Base-by-base conservation (phyloP, 2,888 invertebrate species). In the Machimus atricapillus region DNA sequence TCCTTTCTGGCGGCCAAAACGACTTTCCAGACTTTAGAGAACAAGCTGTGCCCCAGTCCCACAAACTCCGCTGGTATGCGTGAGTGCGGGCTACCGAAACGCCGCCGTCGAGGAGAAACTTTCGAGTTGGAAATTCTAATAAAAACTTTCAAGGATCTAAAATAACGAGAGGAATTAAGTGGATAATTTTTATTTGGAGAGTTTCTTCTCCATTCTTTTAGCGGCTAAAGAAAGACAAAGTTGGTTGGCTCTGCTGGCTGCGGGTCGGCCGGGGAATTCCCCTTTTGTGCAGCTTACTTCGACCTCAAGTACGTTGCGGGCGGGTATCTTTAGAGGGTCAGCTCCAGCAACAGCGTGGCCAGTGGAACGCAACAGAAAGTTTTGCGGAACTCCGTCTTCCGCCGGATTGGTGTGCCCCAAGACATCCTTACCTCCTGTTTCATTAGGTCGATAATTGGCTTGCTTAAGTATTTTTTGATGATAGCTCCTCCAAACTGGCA, bases 381-480 rank as follows among this genome's bases (percentile, higher is more conserved):
- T 83, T 83, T 66, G 40, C 37, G 66, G 82, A 66, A 19, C 40
- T 66, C 37, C 37, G 66, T 87, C 87, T 87, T 89, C 66, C 85
- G 89, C 85, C 88, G 89, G 88, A 88, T 86, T 87, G 79, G 37
- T 79, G 76, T 88, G 87, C 82, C 40, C 66, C n/a, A 79, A 52
- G 66, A 82, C n/a, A 23, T 83, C 58, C 23, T 83, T 89, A 89
- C 89, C 89, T 90, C 89, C 89, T 89, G 89, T 89, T 89, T 90
- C 90, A 90, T 89, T 90, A 90, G 89, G 89, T 90, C 89, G 89
- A 90, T 90, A 90, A 90, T 90, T 90, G 90, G 90, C 90, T 90
- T 89, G 89, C 89, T 90, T 90, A 90, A 90, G 90, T 90, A 90
- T 89, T 90, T 90, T 89, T 89, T 89, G 89, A 90, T 90, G 90